Evolutionary conservation across 2,113 vertebrate genomes (phyloP).

Genomic region (Manacus vitellinus): DNA sequence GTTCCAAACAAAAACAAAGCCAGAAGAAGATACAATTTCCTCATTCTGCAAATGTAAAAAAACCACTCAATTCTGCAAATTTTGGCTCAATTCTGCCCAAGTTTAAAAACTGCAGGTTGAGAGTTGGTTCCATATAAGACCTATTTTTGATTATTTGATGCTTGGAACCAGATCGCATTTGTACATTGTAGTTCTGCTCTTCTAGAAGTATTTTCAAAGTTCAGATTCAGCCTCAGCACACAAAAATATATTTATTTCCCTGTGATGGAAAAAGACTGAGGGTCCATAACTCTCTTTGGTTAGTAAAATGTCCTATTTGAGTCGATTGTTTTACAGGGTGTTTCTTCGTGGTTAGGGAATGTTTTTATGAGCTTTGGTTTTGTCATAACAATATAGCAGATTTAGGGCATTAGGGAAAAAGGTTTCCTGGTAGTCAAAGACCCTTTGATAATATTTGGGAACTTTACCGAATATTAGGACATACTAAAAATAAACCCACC

Average conservation of each 20-base stretch:
- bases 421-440: not conserved
- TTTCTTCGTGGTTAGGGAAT: not conserved
- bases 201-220: not conserved
- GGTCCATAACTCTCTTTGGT: not conserved
- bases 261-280: not conserved
- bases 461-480: not conserved
- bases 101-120: not conserved
- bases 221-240: not conserved
- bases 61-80: not conserved
- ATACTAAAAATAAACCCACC: not conserved
- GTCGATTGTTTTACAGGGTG: not conserved
- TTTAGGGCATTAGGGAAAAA: not conserved
- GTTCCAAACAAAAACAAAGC: not conserved
- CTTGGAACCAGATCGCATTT: not conserved
- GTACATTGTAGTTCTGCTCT: not conserved
- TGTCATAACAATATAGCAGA: not conserved
- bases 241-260: not conserved
- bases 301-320: not conserved
- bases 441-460: not conserved
- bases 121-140: not conserved
- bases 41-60: not conserved
- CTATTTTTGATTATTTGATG: not conserved
- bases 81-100: not conserved
- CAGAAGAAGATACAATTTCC: not conserved
- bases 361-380: not conserved